Conservation (phyloP, 2,113 vertebrate species). For the Baryphthengus martii region DNA sequence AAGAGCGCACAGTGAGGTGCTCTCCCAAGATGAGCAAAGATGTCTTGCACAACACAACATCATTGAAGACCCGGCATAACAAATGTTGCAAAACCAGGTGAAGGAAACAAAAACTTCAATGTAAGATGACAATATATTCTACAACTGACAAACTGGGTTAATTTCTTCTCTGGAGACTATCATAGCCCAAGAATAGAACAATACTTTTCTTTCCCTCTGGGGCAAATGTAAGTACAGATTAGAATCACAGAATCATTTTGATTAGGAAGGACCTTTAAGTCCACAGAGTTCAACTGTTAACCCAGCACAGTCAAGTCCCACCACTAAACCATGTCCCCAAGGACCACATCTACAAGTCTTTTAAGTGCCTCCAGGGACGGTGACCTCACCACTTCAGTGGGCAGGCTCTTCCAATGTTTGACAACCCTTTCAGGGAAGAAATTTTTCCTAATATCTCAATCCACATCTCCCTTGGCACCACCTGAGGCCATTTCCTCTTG, state of each 20-base stretch:
- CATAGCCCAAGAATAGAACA: neutral
- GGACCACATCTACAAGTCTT: neutral
- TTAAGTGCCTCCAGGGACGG: neutral
- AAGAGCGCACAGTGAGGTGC: neutral
- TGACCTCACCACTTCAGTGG: neutral
- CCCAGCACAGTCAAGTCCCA: neutral
- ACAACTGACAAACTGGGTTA: neutral
- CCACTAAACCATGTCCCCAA: neutral
- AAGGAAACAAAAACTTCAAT: neutral
- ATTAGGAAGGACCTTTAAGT: neutral
- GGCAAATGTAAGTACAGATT: neutral
- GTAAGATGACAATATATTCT: neutral
- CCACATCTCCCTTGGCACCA: neutral
- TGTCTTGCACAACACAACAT: neutral
- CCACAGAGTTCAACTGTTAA: neutral
- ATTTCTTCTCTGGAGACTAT: neutral
- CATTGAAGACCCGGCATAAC: neutral
- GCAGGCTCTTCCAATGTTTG: neutral
- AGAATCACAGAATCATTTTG: neutral
- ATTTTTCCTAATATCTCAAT: neutral
- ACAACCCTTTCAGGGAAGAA: neutral
- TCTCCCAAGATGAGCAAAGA: neutral
- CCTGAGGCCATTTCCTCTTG: neutral
- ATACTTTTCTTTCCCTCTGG: neutral
- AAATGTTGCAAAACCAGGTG: neutral